Evolutionary conservation across 2,797 vertebrate species (phyloP).

Genomic region (Anniella stebbinsi): DNA sequence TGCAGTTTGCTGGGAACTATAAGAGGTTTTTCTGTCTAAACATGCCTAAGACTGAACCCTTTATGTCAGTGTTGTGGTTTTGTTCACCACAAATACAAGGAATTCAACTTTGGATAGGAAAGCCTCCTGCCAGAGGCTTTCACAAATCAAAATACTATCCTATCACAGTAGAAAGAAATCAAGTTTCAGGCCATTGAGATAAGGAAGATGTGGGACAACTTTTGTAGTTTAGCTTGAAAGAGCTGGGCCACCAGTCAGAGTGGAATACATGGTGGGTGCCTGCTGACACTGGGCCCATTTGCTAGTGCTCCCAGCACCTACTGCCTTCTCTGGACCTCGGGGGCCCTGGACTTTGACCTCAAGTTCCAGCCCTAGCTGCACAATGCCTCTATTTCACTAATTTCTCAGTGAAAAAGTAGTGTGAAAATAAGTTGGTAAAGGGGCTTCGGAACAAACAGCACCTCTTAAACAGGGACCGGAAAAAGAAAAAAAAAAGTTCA

Average conservation of each 20-base stretch:
- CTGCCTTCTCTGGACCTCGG: too few species aligned
- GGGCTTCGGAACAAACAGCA: not conserved
- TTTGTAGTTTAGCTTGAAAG: not conserved
- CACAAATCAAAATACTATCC: not conserved
- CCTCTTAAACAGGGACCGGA: not conserved
- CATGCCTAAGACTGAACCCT: too few species aligned
- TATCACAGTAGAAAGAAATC: not conserved
- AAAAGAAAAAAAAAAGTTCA: not conserved
- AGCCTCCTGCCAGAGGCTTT: not conserved
- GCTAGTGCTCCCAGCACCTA: too few species aligned
- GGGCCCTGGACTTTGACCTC: too few species aligned
- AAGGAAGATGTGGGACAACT: not conserved
- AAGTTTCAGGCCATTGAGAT: not conserved
- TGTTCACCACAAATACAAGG: not conserved
- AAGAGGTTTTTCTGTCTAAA: too few species aligned
- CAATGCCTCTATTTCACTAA: not conserved
- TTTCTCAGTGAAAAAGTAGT: not conserved
- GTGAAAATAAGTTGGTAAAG: not conserved
- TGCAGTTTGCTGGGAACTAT: too few species aligned
- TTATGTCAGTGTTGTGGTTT: fast-evolving
- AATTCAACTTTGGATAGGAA: not conserved
- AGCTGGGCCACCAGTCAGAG: not conserved
- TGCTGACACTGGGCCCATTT: not conserved
- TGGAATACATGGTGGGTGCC: not conserved
- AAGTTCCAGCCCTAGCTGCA: too few species aligned